Evolutionary conservation across 2,888 invertebrate species (phyloP), one percentile per base, ranked within the genome.

Genomic region (Sesia apiformis): DNA sequence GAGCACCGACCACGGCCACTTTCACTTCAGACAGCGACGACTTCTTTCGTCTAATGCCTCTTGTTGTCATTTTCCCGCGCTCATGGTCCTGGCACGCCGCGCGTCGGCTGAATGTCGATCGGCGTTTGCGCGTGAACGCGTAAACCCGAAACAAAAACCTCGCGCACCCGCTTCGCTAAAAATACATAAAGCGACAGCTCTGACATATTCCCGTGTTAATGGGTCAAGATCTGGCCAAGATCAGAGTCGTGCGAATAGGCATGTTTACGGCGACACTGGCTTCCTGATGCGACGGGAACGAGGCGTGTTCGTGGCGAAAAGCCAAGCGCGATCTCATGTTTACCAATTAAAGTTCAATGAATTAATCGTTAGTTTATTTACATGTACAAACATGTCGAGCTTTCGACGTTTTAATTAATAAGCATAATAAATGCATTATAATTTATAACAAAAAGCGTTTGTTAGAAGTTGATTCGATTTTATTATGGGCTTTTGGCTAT

Each of bases 21-120:
- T 97, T 97, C 63, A 97, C 95, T 90, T 97, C 97, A 58, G 95
- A 94, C 61, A 97, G 90, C 66, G 96, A 94, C 51, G 96, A 96
- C 85, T 97, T 97, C 90, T 97, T 97, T 69, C 96, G 92, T 66
- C 96, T 91, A 64, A 97, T 96, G 52, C 95, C 95, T 70, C 95
- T 93, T 64, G 95, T 93, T 69, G 95, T 92, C 94, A 94, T 94
- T 66, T 68, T 79, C 64, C 62, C 72, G 69, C 64, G 64, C 57
- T 66, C 72, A 69, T 66, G 58, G 61, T 64, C 53, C 59, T 61
- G 56, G 53, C 39, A 8, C n/a, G 43, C 51, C 46, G 46, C n/a
- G 7, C 69, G 67, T 64, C 66, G 65, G 64, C 63, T 62, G 72
- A 68, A 68, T 74, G 74, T 67, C 51, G 69, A 63, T 60, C 67